A percentile compares a stretch with the other conserved stretches of the same genome.
These are phyloP conservation scores for Schizotus pectinicornis DNA, from an alignment of 2,888 invertebrate genomes.

Conservation along the genomic window DNA sequence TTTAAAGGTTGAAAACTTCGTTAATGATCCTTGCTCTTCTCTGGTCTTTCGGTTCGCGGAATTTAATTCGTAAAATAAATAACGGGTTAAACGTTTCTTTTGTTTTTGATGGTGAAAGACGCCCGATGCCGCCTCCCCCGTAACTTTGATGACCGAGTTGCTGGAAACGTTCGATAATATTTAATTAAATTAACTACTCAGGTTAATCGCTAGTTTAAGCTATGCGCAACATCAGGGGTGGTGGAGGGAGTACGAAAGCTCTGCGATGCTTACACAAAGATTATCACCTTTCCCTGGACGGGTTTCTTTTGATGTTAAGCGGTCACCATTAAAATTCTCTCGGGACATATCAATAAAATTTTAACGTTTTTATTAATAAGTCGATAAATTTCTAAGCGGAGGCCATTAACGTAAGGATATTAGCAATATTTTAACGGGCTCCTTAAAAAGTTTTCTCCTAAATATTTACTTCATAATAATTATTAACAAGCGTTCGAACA, in stretches of 20 bases:
- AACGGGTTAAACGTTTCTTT: slow-evolving; percentile 29
- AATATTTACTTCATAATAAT: no score
- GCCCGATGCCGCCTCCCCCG: background rate
- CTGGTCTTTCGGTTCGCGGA: slow-evolving; percentile 38
- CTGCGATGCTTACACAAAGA: background rate
- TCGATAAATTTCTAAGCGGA: no score
- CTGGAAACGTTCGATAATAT: slow-evolving; percentile 1
- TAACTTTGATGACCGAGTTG: background rate
- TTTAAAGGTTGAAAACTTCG: slow-evolving; percentile 40
- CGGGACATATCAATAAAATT: no score
- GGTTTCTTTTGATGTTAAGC: background rate
- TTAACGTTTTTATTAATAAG: no score
- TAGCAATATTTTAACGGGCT: no score
- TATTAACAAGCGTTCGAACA: no score
- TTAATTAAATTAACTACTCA: slow-evolving; percentile 8
- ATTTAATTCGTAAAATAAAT: slow-evolving; percentile 49
- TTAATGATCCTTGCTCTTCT: slow-evolving; percentile 37
- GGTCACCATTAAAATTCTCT: background rate
- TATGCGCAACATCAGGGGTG: background rate
- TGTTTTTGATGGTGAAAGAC: background rate
- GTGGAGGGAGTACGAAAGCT: background rate
- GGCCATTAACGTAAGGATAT: no score
- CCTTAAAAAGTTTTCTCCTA: no score
- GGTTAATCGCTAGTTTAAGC: slow-evolving; percentile 7
- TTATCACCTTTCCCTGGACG: slow-evolving; percentile 2